phyloP scores from a whole-genome alignment of 92 coral and sea anemone species.

The Isaurus tuberculatus region DNA sequence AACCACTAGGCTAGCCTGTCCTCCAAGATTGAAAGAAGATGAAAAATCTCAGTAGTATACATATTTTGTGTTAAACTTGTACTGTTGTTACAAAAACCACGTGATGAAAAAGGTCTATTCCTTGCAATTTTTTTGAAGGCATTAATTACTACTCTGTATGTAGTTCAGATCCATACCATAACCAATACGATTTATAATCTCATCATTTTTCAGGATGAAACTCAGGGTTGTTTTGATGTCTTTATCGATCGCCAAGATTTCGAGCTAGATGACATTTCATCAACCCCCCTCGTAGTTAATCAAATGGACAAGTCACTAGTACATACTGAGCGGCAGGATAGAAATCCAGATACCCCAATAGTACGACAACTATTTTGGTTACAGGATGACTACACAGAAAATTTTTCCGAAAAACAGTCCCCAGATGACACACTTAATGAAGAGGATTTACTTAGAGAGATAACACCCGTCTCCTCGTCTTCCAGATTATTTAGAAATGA shows the following conservation, averaged over 20 bases:
- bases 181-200: neutral
- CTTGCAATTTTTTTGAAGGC: neutral
- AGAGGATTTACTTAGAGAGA: neutral
- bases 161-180: neutral
- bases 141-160: no score
- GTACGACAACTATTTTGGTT: conserved; percentile 66
- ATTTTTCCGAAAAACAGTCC: conserved; percentile 35
- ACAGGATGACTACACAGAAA: conserved; percentile 67
- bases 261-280: conserved; percentile 20
- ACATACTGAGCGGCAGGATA: neutral
- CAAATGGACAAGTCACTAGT: neutral
- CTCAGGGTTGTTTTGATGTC: neutral
- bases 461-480: neutral
- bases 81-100: no score
- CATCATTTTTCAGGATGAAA: conserved; percentile 5
- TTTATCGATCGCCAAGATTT: conserved; percentile 34
- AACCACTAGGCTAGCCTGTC: no score
- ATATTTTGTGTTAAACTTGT: no score
- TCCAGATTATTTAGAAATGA: neutral
- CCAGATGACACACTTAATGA: conserved; percentile 51
- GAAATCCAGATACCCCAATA: neutral
- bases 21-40: no score
- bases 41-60: no score
- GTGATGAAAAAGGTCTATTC: no score
- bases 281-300: neutral